Evolutionary conservation across 1,140 invertebrate genomes (phyloP), one percentile per base, ranked within the genome.

Genomic region (Drosophila pallidifrons): DNA sequence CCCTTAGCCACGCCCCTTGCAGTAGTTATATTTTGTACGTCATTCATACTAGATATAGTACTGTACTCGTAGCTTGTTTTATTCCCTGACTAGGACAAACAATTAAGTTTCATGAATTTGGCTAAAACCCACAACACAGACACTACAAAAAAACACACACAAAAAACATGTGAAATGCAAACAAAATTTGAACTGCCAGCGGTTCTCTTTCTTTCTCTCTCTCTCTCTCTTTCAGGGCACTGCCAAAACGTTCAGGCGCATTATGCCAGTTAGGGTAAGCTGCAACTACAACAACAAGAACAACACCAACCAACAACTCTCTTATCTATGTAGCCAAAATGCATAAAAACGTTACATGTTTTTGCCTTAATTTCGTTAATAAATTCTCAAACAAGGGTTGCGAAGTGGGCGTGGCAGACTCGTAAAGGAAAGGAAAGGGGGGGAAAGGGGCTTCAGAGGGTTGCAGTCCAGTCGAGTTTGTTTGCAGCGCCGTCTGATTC

Each of bases 231-330:
- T 91, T 82, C 91, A 91, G 91, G 79, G 78, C 77, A 83, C 85
- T 85, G 77, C 81, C 75, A 81, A 89, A 66, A 78, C 82, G 75
- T 85, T 91, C 76, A 82, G 83, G 86, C 82, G 87, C 73, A 72
- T 91, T 75, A 88, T 91, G 86, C 90, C 86, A 85, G 90, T 91
- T 82, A 91, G 91, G 91, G 91, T 91, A 91, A 91, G 91, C 80
- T 81, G 85, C 77, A 88, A 82, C 69, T 73, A 57, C 49, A 85
- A 82, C 63, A 81, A 75, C 5, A 65, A 65, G 51, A 80, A 76
- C 51, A 41, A 54, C 46, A 75, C 71, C 49, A 46, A 54, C 38
- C 49, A 35, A 78, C 60, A 66, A 57, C 70, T 52, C 46, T 35
- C 41, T 68, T 69, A 71, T 71, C 47, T 64, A 11, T 57, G 47